phyloP scores from a whole-genome alignment of 2,113 vertebrate species.

The Rutilus rutilus region DNA sequence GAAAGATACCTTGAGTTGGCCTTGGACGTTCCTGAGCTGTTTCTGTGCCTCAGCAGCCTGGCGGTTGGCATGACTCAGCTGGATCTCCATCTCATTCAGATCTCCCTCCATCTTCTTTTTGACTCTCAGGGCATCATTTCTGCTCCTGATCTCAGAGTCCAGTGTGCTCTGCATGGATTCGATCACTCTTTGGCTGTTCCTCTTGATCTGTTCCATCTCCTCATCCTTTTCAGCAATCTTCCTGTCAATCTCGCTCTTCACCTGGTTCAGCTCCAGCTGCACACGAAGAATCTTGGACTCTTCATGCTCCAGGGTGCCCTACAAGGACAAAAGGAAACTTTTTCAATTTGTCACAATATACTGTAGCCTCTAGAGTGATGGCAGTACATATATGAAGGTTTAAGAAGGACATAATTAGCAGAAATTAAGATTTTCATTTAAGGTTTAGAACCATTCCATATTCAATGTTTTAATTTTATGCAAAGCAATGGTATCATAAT shows the following conservation, averaged over 20 bases:
- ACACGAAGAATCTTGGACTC: slow-evolving; percentile 81
- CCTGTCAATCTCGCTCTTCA: slow-evolving; percentile 79
- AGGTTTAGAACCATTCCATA: too few species aligned
- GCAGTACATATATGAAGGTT: too few species aligned
- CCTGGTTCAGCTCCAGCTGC: slow-evolving; percentile 76
- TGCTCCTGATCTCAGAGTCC: slow-evolving; percentile 63
- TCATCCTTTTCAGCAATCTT: slow-evolving; percentile 80
- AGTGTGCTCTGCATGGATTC: slow-evolving; percentile 78
- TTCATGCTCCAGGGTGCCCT: slow-evolving; percentile 63
- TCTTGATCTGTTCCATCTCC: slow-evolving; percentile 79
- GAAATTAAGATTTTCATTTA: too few species aligned
- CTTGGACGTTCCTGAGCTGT: slow-evolving; percentile 53
- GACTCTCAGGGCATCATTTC: slow-evolving; percentile 53
- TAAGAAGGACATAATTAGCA: too few species aligned
- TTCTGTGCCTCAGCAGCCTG: slow-evolving; percentile 54
- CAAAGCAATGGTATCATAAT: too few species aligned
- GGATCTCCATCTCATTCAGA: slow-evolving; percentile 53
- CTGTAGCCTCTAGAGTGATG: too few species aligned
- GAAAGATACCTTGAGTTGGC: slow-evolving; percentile 47
- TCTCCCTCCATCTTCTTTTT: slow-evolving; percentile 58
- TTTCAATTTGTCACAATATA: too few species aligned
- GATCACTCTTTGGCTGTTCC: slow-evolving; percentile 73
- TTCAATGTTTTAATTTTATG: too few species aligned
- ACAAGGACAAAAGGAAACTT: too few species aligned
- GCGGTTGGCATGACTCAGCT: slow-evolving; percentile 52